Conservation (phyloP, 1,140 invertebrate species). For the Drosophila sp. region DNA sequence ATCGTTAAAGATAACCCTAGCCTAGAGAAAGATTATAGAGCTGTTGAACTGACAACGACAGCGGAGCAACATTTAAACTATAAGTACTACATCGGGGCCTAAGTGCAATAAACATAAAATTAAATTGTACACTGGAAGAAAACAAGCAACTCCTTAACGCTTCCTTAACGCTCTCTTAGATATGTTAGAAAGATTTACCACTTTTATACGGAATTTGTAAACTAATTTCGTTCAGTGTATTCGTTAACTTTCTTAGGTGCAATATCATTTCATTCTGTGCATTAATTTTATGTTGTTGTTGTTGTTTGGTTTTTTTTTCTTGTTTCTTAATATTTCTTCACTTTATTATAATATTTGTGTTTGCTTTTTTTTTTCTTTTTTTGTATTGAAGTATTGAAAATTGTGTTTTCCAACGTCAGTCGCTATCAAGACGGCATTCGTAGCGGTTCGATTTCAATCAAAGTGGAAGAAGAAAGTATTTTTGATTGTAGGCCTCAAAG, state of each 20-base stretch:
- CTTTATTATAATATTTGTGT: constrained; percentile 17
- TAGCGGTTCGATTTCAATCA: constrained; percentile 39
- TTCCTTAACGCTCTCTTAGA: too few relatives aligned
- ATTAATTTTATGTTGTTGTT: constrained; percentile 23
- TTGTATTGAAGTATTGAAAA: constrained; percentile 34
- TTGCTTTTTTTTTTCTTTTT: constrained; percentile 5
- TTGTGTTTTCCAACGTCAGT: constrained; percentile 53
- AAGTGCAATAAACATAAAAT: constrained; percentile 25
- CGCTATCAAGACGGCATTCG: constrained; percentile 70
- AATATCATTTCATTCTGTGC: constrained; percentile 45
- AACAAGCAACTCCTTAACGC: not conserved
- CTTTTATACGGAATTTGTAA: too few relatives aligned
- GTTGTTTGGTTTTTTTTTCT: constrained; percentile 43
- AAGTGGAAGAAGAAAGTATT: constrained; percentile 9
- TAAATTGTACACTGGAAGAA: constrained; percentile 33
- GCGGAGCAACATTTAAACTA: constrained; percentile 31
- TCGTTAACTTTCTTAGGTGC: constrained; percentile 35
- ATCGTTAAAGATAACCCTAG: constrained; percentile 60
- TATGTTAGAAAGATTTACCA: too few relatives aligned
- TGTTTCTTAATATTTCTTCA: constrained; percentile 26
- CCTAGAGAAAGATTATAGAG: constrained; percentile 32
- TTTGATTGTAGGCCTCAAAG: constrained; percentile 10
- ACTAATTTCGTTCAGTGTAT: constrained; percentile 48
- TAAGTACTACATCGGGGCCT: constrained; percentile 16
- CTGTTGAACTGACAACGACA: constrained; percentile 35